Percentiles rank a stretch among this genome's conserved stretches.
Conservation (phyloP, 2,797 vertebrate species). For the Otus scops region DNA sequence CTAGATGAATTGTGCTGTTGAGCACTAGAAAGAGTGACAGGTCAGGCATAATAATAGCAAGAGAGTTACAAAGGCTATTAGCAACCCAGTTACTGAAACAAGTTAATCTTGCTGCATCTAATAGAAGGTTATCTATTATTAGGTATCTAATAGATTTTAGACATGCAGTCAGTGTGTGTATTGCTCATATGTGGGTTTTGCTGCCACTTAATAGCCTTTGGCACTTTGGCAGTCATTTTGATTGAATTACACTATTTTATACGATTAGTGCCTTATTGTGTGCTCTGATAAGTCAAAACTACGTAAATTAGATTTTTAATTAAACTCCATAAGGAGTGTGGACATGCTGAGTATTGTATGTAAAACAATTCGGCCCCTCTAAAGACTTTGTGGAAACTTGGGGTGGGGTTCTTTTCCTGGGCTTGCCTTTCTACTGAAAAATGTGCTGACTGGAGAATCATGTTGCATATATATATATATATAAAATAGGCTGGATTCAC, state of each 20-base stretch:
- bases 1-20: background rate
- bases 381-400: background rate
- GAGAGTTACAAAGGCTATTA: background rate
- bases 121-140: no score
- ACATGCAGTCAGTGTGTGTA: background rate
- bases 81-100: background rate
- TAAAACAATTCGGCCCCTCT: background rate
- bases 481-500: background rate
- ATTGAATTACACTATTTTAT: background rate
- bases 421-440: background rate
- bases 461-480: background rate
- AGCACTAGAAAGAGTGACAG: background rate
- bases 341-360: background rate
- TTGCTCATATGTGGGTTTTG: background rate
- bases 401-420: background rate
- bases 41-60: background rate
- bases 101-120: background rate
- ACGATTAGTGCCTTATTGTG: background rate
- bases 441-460: background rate
- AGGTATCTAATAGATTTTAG: background rate
- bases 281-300: background rate
- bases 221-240: background rate
- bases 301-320: background rate
- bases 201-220: background rate
- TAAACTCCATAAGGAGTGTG: background rate